Evolutionary conservation across 2,113 vertebrate genomes (phyloP).

Genomic region (Zapornia atra): DNA sequence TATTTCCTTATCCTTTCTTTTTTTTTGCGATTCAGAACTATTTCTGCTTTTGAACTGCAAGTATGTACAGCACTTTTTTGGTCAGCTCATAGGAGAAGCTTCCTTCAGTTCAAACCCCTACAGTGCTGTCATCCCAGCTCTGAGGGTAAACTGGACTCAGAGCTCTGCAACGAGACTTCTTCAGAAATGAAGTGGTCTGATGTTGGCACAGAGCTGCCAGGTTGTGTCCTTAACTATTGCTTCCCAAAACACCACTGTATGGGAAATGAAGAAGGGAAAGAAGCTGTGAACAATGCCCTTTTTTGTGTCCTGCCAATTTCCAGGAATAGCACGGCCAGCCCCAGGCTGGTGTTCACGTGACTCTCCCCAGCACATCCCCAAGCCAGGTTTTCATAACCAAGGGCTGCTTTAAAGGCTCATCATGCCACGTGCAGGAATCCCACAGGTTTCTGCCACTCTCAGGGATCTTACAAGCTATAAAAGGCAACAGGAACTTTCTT

Average conservation of each 20-base stretch:
- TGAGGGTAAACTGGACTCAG: not conserved
- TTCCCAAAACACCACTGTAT: not conserved
- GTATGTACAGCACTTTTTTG: not conserved
- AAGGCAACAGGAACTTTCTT: not conserved
- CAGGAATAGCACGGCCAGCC: accelerated
- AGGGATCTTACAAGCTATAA: not conserved
- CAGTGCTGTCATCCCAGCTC: accelerated
- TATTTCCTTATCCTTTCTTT: not conserved
- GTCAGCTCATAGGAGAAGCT: not conserved
- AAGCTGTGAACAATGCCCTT: not conserved
- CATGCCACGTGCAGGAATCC: not conserved
- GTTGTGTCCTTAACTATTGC: not conserved
- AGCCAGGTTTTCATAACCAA: not conserved
- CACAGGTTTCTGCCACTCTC: not conserved
- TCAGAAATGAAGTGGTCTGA: not conserved
- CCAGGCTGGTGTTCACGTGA: not conserved
- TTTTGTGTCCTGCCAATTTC: not conserved
- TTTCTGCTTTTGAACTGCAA: not conserved
- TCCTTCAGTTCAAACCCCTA: not conserved
- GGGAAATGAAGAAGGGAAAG: not conserved
- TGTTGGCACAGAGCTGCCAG: not conserved
- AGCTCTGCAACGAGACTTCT: not conserved
- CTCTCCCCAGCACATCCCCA: not conserved
- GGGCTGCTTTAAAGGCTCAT: not conserved
- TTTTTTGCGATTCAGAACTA: not conserved